phyloP scores from a whole-genome alignment of 2,888 invertebrate genomes.

The Caenorhabditis macrosperma region DNA sequence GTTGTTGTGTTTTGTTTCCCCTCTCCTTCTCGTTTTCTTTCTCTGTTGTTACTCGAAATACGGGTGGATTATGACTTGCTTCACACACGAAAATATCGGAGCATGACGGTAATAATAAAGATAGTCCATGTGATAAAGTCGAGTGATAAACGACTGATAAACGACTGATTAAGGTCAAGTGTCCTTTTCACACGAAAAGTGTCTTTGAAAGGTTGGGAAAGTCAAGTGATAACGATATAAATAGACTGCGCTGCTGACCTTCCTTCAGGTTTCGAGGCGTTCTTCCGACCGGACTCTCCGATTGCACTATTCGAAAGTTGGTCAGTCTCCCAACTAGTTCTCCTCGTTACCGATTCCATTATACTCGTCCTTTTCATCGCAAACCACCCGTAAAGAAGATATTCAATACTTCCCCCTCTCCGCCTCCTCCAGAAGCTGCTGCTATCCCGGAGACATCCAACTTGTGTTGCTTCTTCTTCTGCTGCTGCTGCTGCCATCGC shows the following conservation, averaged over 20 bases:
- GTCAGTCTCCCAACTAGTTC: constrained; percentile 1
- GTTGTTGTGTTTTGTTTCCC: too few relatives aligned
- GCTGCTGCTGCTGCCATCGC: constrained; percentile 4
- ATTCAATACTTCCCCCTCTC: constrained; percentile 37
- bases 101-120: not conserved
- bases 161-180: not conserved
- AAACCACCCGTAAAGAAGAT: constrained; percentile 35
- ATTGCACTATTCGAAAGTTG: not conserved
- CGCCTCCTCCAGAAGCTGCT: constrained; percentile 14
- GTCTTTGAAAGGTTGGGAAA: too few relatives aligned
- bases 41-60: not conserved
- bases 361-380: constrained; percentile 26
- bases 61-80: not conserved
- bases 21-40: not conserved
- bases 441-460: not conserved
- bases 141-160: too few relatives aligned
- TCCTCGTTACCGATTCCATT: constrained; percentile 7
- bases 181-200: too few relatives aligned
- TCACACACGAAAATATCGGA: not conserved
- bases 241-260: too few relatives aligned
- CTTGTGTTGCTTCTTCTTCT: too few relatives aligned
- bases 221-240: too few relatives aligned
- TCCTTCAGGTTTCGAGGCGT: not conserved
- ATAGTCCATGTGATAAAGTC: not conserved
- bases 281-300: not conserved